phyloP scores from a whole-genome alignment of 2,113 vertebrate species.

The Limnothrissa miodon region DNA sequence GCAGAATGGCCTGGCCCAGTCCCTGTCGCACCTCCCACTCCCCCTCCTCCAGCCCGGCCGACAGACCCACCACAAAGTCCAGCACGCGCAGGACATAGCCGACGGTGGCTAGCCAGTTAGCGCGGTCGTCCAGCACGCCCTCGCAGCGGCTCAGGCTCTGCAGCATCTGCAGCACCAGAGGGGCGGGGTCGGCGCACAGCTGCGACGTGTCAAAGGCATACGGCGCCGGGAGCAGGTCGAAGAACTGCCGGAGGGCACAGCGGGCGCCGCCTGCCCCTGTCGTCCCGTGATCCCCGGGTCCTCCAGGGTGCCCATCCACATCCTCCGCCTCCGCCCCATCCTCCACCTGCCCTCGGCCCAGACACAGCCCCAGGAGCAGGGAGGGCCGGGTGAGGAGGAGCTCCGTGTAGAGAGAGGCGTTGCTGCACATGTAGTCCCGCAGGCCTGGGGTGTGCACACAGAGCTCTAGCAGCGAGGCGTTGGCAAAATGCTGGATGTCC shows the following conservation, averaged over 20 bases:
- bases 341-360: background rate
- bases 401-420: slow-evolving; percentile 66
- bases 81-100: slow-evolving; percentile 80
- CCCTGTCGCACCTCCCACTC: slow-evolving; percentile 75
- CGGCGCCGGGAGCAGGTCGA: slow-evolving; percentile 75
- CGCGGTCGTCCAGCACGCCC: slow-evolving; percentile 66
- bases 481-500: slow-evolving; percentile 57
- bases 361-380: slow-evolving; percentile 40
- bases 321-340: background rate
- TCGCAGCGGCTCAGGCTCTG: slow-evolving; percentile 74
- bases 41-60: slow-evolving; percentile 68
- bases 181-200: slow-evolving; percentile 73
- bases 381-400: slow-evolving; percentile 62
- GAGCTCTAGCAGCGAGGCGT: slow-evolving; percentile 60
- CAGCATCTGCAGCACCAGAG: slow-evolving; percentile 73
- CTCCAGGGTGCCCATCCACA: slow-evolving; percentile 53
- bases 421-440: slow-evolving; percentile 76
- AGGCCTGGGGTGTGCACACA: slow-evolving; percentile 64
- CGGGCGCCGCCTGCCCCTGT: slow-evolving; percentile 51
- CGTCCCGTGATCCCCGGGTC: no score
- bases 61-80: slow-evolving; percentile 78
- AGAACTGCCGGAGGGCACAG: slow-evolving; percentile 80
- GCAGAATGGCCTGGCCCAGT: slow-evolving; percentile 82
- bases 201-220: slow-evolving; percentile 74
- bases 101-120: slow-evolving; percentile 68